Percentiles rank a stretch among this genome's conserved stretches.
These are phyloP conservation scores for Xenopus laevis DNA, from an alignment of 2,113 vertebrate species.

Conservation along the genomic window DNA sequence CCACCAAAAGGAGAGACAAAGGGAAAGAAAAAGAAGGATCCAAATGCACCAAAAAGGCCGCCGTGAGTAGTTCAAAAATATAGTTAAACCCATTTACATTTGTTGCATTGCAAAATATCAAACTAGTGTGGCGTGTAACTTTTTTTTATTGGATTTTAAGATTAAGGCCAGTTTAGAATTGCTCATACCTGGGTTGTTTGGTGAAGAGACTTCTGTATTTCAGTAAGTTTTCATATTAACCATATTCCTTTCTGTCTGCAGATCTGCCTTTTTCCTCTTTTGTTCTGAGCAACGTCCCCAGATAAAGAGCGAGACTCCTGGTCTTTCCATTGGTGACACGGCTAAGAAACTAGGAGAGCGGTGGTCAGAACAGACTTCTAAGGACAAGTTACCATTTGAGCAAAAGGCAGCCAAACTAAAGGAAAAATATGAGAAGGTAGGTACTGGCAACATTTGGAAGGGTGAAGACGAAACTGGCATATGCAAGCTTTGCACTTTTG, in stretches of 20 bases:
- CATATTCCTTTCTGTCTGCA: conserved; percentile 46
- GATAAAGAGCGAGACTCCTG: conserved; percentile 85
- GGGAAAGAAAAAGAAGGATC: conserved; percentile 86
- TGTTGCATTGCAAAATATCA: too few species aligned
- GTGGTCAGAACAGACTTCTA: conserved; percentile 82
- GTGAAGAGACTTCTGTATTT: too few species aligned
- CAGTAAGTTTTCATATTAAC: too few species aligned
- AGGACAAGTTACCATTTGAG: conserved; percentile 86
- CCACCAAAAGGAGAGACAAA: conserved; percentile 82
- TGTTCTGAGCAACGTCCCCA: conserved; percentile 89
- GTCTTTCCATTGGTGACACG: conserved; percentile 88
- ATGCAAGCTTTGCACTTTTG: too few species aligned
- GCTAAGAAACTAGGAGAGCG: conserved; percentile 92
- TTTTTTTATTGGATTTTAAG: too few species aligned
- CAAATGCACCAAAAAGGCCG: conserved; percentile 91
- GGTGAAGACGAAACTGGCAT: neutral
- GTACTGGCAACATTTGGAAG: neutral
- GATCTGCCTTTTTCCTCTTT: conserved; percentile 94
- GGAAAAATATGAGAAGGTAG: conserved; percentile 95
- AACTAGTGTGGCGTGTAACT: too few species aligned
- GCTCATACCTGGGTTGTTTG: too few species aligned
- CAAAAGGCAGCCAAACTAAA: conserved; percentile 89
- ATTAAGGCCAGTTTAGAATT: too few species aligned
- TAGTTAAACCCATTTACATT: neutral
- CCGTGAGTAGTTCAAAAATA: conserved; percentile 71